These are phyloP conservation scores for Allygus modestus DNA, from an alignment of 2,888 invertebrate species.

Conservation along the genomic window DNA sequence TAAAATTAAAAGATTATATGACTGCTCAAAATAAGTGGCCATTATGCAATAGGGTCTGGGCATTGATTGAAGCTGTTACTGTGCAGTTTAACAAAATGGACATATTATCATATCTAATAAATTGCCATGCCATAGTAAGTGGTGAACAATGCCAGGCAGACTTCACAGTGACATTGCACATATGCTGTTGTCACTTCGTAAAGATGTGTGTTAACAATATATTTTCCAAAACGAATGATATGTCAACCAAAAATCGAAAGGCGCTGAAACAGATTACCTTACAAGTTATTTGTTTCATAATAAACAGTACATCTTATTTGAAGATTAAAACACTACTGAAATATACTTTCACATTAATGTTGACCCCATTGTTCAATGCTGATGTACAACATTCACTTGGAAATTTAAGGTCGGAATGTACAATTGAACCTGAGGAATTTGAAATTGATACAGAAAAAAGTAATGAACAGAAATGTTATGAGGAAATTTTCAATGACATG, in stretches of 20 bases:
- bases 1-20: not conserved
- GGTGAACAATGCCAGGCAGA: not conserved
- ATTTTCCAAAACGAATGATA: not conserved
- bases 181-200: not conserved
- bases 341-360: not conserved
- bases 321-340: not conserved
- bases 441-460: not conserved
- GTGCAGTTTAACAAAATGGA: slow-evolving; percentile 6
- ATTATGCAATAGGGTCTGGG: not conserved
- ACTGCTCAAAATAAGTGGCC: not conserved
- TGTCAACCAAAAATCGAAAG: not conserved
- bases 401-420: not conserved
- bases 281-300: slow-evolving; percentile 3
- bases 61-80: not conserved
- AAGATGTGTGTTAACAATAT: slow-evolving; percentile 14
- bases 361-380: not conserved
- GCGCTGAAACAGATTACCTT: not conserved
- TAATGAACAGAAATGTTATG: not conserved
- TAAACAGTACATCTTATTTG: not conserved
- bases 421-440: not conserved
- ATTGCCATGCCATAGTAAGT: not conserved
- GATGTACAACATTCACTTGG: not conserved
- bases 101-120: not conserved
- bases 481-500: not conserved
- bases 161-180: not conserved